These are phyloP conservation scores for Palythoa heliodiscus DNA, from an alignment of 92 coral and sea anemone species.

Conservation along the genomic window DNA sequence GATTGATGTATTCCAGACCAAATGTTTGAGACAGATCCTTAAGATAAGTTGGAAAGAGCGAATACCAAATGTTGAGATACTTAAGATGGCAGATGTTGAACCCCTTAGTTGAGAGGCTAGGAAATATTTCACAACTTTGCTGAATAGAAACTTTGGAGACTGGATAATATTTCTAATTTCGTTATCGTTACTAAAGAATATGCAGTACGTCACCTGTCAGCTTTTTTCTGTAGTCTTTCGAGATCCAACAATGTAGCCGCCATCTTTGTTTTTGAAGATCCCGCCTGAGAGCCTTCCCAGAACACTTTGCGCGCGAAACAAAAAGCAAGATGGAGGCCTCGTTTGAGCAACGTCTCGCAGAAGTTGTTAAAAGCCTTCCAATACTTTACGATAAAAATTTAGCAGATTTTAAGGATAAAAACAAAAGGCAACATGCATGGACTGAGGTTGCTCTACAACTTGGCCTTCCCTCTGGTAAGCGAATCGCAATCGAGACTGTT, in stretches of 20 bases:
- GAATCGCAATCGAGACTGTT: not conserved
- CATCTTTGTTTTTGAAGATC: conserved; percentile 52
- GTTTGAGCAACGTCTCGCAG: conserved; percentile 41
- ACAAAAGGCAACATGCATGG: conserved; percentile 39
- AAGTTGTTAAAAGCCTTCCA: conserved; percentile 28
- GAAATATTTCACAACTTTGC: not conserved
- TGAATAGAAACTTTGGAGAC: not conserved
- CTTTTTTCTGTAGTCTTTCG: conserved; percentile 59
- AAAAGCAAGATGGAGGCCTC: conserved; percentile 27
- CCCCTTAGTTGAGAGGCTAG: too few relatives aligned
- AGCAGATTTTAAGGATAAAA: conserved; percentile 28
- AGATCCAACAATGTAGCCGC: conserved; percentile 60
- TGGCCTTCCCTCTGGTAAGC: conserved; percentile 40
- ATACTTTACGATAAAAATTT: conserved; percentile 29
- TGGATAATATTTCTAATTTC: not conserved
- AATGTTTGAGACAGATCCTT: too few relatives aligned
- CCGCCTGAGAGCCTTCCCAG: conserved; percentile 36
- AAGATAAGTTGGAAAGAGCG: too few relatives aligned
- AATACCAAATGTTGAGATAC: too few relatives aligned
- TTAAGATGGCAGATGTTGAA: too few relatives aligned
- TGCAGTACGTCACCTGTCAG: conserved; percentile 50
- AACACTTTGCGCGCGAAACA: conserved; percentile 16
- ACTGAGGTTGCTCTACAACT: conserved; percentile 35
- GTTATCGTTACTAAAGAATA: not conserved
- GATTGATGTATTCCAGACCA: too few relatives aligned